Percentiles rank a stretch among this genome's conserved stretches.
Evolutionary conservation across 2,888 invertebrate species (phyloP).

Genomic region (Azorinus chamasolen): DNA sequence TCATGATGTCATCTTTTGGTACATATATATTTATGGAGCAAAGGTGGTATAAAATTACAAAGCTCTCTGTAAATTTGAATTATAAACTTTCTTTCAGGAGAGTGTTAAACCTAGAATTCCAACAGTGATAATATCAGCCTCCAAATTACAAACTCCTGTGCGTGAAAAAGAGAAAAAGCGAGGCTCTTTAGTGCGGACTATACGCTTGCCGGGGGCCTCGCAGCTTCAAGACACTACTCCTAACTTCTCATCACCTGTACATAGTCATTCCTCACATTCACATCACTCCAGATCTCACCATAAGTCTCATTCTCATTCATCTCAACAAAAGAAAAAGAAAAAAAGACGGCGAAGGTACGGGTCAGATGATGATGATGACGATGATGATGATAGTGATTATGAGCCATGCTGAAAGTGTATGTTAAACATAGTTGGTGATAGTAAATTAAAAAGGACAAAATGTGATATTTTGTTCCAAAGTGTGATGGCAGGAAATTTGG

Average conservation of each 20-base stretch:
- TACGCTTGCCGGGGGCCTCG: constrained; percentile 60
- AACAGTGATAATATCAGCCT: constrained; percentile 56
- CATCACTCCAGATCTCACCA: constrained; percentile 51
- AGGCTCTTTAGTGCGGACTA: constrained; percentile 60
- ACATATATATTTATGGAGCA: too few relatives aligned
- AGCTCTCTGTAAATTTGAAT: too few relatives aligned
- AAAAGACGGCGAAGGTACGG: constrained; percentile 77
- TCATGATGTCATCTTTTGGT: too few relatives aligned
- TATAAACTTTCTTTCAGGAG: constrained; percentile 40
- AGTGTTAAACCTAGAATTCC: constrained; percentile 54
- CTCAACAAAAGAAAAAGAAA: constrained; percentile 81
- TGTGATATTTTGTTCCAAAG: neutral
- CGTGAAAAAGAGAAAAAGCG: constrained; percentile 63
- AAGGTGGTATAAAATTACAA: too few relatives aligned
- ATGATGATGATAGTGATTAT: constrained; percentile 82
- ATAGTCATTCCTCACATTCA: constrained; percentile 50
- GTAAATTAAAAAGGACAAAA: neutral
- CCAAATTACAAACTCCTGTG: constrained; percentile 55
- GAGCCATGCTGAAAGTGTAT: constrained; percentile 54
- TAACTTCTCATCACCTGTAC: constrained; percentile 41
- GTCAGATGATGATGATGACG: constrained; percentile 79
- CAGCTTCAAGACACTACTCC: constrained; percentile 60
- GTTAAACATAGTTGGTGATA: constrained; percentile 13
- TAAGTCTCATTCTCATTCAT: constrained; percentile 57
- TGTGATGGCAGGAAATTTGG: neutral